Evolutionary conservation across 1,140 invertebrate species (phyloP).

Genomic region (Bathynomus jamesi): DNA sequence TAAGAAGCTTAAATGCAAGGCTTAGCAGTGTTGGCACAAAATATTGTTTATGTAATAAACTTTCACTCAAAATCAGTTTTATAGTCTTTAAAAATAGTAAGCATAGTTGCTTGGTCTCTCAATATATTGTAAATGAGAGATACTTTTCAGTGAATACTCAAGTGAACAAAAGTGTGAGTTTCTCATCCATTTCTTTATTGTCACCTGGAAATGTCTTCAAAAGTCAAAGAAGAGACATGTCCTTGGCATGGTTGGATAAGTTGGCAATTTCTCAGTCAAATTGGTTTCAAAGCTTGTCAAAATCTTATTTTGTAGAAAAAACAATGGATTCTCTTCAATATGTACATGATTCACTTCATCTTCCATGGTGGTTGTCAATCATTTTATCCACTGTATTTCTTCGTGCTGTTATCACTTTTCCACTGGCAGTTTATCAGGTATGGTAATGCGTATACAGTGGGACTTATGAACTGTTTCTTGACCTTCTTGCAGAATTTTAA

Average conservation of each 20-base stretch:
- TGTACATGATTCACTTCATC: slow-evolving; percentile 59
- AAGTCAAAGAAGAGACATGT: neutral
- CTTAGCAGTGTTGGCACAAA: too few relatives aligned
- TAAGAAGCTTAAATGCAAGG: too few relatives aligned
- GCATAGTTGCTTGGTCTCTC: too few relatives aligned
- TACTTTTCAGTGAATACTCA: too few relatives aligned
- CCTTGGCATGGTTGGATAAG: neutral
- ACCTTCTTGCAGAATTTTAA: neutral
- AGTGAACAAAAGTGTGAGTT: too few relatives aligned
- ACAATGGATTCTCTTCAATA: slow-evolving; percentile 44
- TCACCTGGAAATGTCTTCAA: neutral
- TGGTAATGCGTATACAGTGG: neutral
- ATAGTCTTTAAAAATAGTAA: too few relatives aligned
- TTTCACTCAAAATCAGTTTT: too few relatives aligned
- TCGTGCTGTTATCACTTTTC: slow-evolving; percentile 59
- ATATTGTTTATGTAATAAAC: too few relatives aligned
- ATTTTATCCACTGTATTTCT: slow-evolving; percentile 59
- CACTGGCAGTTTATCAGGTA: slow-evolving; percentile 62
- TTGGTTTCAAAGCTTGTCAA: neutral
- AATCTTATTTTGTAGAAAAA: neutral
- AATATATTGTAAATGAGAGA: too few relatives aligned
- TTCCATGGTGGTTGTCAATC: slow-evolving; percentile 78
- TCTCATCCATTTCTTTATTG: too few relatives aligned
- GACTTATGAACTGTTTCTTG: neutral
- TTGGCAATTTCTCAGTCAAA: neutral